phyloP scores from a whole-genome alignment of 2,888 invertebrate species.

The Tetropium fuscum region DNA sequence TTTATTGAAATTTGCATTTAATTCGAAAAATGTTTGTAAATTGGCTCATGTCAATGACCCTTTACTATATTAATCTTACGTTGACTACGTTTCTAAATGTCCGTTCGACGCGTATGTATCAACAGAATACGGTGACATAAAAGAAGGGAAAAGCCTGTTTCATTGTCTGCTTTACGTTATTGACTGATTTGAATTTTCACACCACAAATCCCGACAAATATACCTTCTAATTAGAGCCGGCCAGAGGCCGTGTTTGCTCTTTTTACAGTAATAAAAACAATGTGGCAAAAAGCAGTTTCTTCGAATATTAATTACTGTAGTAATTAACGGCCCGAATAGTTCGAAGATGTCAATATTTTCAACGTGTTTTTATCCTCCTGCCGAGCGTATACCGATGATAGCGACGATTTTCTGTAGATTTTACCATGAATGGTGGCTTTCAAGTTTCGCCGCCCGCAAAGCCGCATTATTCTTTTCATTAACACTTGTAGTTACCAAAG shows the following conservation, averaged over 20 bases:
- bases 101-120: too few species aligned
- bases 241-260: slow-evolving; percentile 3
- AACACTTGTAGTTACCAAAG: slow-evolving; percentile 50
- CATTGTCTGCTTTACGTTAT: too few species aligned
- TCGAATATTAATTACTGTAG: slow-evolving; percentile 23
- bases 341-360: slow-evolving; percentile 35
- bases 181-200: background rate
- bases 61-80: too few species aligned
- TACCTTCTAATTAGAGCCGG: background rate
- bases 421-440: slow-evolving; percentile 32
- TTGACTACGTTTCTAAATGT: too few species aligned
- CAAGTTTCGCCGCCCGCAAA: slow-evolving; percentile 41
- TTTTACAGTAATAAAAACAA: slow-evolving; percentile 8
- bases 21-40: too few species aligned
- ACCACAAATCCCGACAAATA: background rate
- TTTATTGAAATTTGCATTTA: too few species aligned
- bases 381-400: slow-evolving; percentile 14
- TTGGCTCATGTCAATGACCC: too few species aligned
- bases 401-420: slow-evolving; percentile 29
- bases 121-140: too few species aligned
- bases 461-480: slow-evolving; percentile 53
- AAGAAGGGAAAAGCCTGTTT: too few species aligned
- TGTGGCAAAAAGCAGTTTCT: slow-evolving; percentile 17
- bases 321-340: slow-evolving; percentile 27
- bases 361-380: slow-evolving; percentile 26